A percentile compares a stretch with the other conserved stretches of the same genome.
These are phyloP conservation scores for Pegea sp. DNA, from an alignment of 23 tunicate genomes.

Conservation along the genomic window DNA sequence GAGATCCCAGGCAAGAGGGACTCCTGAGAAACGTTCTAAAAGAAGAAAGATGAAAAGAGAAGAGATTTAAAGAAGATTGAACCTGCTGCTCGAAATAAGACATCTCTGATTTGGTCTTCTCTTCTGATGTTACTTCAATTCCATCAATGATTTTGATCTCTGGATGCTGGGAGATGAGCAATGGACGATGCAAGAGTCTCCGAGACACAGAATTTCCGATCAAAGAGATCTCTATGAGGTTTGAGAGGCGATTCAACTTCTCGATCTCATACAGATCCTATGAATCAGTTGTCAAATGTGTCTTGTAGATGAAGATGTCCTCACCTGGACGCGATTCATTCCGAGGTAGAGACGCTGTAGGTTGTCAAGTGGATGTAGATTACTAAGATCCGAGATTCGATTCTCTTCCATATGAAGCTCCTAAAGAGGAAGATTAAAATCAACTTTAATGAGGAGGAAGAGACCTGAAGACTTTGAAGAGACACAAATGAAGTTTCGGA, in stretches of 20 bases:
- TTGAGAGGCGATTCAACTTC: conserved; percentile 64
- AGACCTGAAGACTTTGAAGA: background rate
- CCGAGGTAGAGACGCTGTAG: conserved; percentile 83
- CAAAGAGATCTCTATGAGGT: conserved; percentile 77
- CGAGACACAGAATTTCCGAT: conserved; percentile 97
- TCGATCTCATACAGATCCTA: conserved; percentile 89
- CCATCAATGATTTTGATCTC: conserved; percentile 79
- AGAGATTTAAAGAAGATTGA: background rate
- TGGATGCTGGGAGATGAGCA: conserved; percentile 75
- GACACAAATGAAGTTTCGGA: conserved; percentile 61
- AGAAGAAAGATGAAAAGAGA: conserved; percentile 1
- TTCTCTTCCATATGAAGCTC: conserved; percentile 92
- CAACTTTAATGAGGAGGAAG: background rate
- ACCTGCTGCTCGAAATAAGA: conserved; percentile 93
- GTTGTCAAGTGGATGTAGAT: conserved; percentile 77
- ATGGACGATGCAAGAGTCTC: conserved; percentile 79
- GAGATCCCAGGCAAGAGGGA: conserved; percentile 77
- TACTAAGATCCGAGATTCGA: conserved; percentile 58
- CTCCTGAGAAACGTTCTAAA: conserved; percentile 41
- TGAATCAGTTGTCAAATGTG: background rate
- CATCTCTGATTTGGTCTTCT: conserved; percentile 71
- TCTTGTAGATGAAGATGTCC: background rate
- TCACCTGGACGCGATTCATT: conserved; percentile 78
- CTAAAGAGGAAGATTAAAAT: conserved; percentile 9
- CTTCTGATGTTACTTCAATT: conserved; percentile 78